Evolutionary conservation across 1,140 invertebrate species (phyloP).

Genomic region (Araneus ventricosus): DNA sequence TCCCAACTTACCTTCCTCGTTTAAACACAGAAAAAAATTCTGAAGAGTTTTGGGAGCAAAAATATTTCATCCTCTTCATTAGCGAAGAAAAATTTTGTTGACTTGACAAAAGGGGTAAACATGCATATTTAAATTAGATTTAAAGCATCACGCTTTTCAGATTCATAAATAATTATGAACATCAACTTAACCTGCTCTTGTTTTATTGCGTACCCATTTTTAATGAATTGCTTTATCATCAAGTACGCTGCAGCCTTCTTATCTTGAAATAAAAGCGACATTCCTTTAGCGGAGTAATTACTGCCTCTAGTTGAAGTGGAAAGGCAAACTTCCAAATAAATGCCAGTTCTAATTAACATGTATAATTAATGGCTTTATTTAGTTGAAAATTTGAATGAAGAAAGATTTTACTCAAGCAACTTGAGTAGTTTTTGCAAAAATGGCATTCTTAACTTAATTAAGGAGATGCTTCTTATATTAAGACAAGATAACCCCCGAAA

Average conservation of each 20-base stretch:
- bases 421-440: not conserved
- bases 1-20: no score
- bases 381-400: not conserved
- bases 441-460: slow-evolving; percentile 11
- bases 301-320: not conserved
- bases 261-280: not conserved
- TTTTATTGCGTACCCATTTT: not conserved
- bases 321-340: not conserved
- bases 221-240: slow-evolving; percentile 6
- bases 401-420: not conserved
- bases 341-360: slow-evolving; percentile 33
- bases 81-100: no score
- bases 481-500: not conserved
- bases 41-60: no score
- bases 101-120: no score
- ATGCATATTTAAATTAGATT: not conserved
- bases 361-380: slow-evolving; percentile 38
- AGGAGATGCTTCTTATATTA: not conserved
- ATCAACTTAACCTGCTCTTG: not conserved
- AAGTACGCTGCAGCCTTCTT: not conserved
- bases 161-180: slow-evolving; percentile 33
- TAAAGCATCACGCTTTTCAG: not conserved
- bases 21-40: no score
- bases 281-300: not conserved
- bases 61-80: no score